A percentile compares a stretch with the other conserved stretches of the same genome.
Conservation (phyloP, 2,113 vertebrate species). For the Acinonyx jubatus region DNA sequence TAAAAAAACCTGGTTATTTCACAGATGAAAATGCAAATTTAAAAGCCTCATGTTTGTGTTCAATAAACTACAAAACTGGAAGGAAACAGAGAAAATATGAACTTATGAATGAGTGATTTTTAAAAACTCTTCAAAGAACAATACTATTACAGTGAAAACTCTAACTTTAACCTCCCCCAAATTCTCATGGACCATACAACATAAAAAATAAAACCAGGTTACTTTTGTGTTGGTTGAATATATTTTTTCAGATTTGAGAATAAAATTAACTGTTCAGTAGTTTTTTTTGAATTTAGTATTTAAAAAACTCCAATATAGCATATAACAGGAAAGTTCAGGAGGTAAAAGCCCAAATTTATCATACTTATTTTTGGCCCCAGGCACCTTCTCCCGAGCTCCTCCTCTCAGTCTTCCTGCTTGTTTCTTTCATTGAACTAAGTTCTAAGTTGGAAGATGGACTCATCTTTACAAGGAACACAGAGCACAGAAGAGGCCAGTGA, state of each 20-base stretch:
- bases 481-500: neutral
- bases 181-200: neutral
- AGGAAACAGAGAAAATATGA: constrained; percentile 29
- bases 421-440: neutral
- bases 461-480: neutral
- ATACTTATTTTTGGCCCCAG: neutral
- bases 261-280: neutral
- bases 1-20: constrained; percentile 17
- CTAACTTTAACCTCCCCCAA: neutral
- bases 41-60: neutral
- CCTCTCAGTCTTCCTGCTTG: neutral
- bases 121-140: constrained; percentile 1
- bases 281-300: neutral
- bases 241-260: constrained; percentile 18
- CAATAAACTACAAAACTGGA: neutral
- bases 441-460: neutral
- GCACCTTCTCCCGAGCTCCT: neutral
- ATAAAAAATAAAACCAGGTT: constrained; percentile 17
- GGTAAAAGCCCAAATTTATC: neutral
- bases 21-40: constrained; percentile 40
- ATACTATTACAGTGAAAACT: neutral
- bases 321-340: neutral
- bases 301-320: neutral
- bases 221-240: neutral
- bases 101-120: neutral